Conservation (phyloP, 2,797 vertebrate species). For the Sebastes diploproa region DNA sequence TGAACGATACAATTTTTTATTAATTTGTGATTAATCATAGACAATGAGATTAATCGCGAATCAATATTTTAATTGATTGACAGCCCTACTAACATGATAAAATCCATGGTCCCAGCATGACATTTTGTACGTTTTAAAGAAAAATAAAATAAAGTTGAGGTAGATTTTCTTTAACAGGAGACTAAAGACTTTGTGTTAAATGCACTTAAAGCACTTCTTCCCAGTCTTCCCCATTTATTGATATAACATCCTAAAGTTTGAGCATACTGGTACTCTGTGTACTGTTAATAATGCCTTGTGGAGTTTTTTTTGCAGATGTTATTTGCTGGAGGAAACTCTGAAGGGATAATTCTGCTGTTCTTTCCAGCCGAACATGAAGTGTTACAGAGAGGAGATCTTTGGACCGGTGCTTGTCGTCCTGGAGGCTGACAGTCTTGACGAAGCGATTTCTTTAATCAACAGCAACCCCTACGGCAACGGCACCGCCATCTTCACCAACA, state of each 20-base stretch:
- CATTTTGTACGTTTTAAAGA: background rate
- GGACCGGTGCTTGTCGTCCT: conserved; percentile 94
- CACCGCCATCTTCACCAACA: conserved; percentile 97
- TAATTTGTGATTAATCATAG: no score
- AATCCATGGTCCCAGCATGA: background rate
- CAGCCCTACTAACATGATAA: background rate
- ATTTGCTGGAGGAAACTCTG: background rate
- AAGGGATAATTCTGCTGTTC: background rate
- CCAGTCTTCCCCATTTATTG: background rate
- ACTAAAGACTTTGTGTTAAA: background rate
- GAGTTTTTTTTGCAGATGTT: background rate
- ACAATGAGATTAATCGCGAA: rapidly evolving
- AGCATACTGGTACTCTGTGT: background rate
- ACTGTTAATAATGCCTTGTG: background rate
- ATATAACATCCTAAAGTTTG: background rate
- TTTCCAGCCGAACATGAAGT: conserved; percentile 91
- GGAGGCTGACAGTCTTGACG: conserved; percentile 90
- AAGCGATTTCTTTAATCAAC: conserved; percentile 93
- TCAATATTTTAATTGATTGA: no score
- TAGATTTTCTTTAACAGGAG: background rate
- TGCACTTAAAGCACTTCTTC: background rate
- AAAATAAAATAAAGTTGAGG: background rate
- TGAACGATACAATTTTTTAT: rapidly evolving
- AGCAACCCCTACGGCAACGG: conserved; percentile 95
- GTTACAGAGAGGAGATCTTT: conserved; percentile 97